phyloP scores from a whole-genome alignment of 2,888 invertebrate genomes.

The Incurvaria masculella region DNA sequence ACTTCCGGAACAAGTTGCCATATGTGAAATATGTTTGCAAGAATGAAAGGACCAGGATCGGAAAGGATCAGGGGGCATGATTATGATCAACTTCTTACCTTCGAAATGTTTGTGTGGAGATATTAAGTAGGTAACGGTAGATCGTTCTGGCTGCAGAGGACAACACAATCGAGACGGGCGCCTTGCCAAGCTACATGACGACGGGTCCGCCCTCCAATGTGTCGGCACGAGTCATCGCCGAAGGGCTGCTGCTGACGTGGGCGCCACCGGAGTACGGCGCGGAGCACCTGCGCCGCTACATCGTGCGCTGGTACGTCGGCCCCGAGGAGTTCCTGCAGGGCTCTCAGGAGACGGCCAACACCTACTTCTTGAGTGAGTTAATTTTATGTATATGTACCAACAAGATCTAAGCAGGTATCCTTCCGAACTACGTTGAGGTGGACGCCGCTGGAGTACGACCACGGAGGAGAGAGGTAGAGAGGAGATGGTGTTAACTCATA shows the following conservation, averaged over 20 bases:
- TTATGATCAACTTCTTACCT: no score
- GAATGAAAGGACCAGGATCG: no score
- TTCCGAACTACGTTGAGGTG: no score
- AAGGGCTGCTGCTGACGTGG: conserved; percentile 78
- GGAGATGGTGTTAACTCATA: background rate
- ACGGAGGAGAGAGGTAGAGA: no score
- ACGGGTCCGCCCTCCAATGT: conserved; percentile 67
- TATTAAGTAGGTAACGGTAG: no score
- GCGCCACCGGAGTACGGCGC: conserved; percentile 59
- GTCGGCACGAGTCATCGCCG: conserved; percentile 64
- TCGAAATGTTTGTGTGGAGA: no score
- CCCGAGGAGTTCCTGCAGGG: conserved; percentile 62
- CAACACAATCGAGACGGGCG: conserved; percentile 11
- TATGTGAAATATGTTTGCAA: no score
- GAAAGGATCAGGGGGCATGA: no score
- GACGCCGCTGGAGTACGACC: background rate
- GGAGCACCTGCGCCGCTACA: conserved; percentile 58
- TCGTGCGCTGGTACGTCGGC: conserved; percentile 68
- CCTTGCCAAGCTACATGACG: conserved; percentile 26
- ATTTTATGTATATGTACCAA: background rate
- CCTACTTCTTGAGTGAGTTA: conserved; percentile 55
- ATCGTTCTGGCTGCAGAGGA: no score
- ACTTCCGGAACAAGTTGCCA: no score
- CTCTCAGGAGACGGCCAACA: conserved; percentile 66
- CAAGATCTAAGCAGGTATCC: no score